phyloP scores from a whole-genome alignment of 2,797 vertebrate species.

The Chelon auratus region DNA sequence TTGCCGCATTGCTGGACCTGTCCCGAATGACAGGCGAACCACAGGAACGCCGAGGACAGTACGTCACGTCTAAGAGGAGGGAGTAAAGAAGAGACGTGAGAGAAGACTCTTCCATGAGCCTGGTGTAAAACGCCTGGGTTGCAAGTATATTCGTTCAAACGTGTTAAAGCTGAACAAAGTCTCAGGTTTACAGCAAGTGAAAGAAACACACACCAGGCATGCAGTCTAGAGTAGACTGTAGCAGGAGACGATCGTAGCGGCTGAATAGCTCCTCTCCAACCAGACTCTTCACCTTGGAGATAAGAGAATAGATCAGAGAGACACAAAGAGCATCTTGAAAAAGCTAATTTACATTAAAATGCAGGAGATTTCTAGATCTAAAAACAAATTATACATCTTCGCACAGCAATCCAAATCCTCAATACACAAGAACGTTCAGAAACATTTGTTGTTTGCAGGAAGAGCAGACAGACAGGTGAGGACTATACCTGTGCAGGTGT shows the following conservation, averaged over 20 bases:
- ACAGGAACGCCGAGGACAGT: conserved; percentile 88
- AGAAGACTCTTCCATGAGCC: not conserved
- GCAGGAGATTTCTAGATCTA: too few relatives aligned
- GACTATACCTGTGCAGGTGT: conserved; percentile 88
- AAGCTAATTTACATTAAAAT: not conserved
- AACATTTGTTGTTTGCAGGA: not conserved
- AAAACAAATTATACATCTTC: not conserved
- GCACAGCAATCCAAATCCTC: not conserved
- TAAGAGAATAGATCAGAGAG: not conserved
- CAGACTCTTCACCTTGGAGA: conserved; percentile 86
- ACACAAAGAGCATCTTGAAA: too few relatives aligned
- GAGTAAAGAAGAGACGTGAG: not conserved
- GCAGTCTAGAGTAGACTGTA: conserved; percentile 89
- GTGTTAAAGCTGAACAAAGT: not conserved
- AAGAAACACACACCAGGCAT: conserved; percentile 82
- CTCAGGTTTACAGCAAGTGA: not conserved
- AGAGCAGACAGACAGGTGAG: not conserved
- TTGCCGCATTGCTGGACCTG: conserved; percentile 81
- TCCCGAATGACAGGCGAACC: conserved; percentile 87
- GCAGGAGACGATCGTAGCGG: conserved; percentile 90
- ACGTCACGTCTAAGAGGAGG: conserved; percentile 81
- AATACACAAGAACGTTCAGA: not conserved
- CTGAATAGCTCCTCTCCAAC: conserved; percentile 89
- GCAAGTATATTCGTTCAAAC: not conserved
- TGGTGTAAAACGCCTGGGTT: not conserved